Conservation (phyloP, 37 sponge, comb jelly and placozoan genomes). For the Cliona cf. orientalis region DNA sequence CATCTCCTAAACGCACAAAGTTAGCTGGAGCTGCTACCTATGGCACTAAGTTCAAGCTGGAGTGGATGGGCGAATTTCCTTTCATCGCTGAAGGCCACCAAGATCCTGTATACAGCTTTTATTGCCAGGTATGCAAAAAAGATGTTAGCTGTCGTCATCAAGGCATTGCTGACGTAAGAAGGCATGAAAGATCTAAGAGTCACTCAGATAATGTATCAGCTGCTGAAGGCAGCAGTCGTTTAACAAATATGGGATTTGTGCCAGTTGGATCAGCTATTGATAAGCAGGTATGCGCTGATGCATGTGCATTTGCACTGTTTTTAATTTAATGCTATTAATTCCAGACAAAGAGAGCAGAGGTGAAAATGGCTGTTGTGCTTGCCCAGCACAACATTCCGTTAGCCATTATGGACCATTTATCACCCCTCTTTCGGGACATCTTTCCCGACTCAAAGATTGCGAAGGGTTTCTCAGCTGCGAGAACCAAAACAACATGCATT, state of each 20-base stretch:
- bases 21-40: constrained; percentile 45
- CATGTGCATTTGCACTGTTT: too few species aligned
- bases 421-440: constrained; percentile 43
- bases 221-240: background rate
- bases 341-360: constrained; percentile 52
- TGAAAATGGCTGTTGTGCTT: constrained; percentile 50
- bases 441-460: constrained; percentile 65
- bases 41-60: constrained; percentile 38
- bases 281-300: background rate
- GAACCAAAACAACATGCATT: constrained; percentile 79
- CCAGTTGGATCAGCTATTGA: background rate
- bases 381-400: constrained; percentile 63
- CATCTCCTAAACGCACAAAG: too few species aligned
- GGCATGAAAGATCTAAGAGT: constrained; percentile 28
- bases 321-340: background rate
- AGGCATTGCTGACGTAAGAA: constrained; percentile 44
- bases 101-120: constrained; percentile 26
- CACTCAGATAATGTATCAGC: constrained; percentile 34
- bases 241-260: too few species aligned
- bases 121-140: constrained; percentile 44
- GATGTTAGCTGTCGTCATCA: constrained; percentile 45
- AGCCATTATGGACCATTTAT: constrained; percentile 59
- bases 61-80: constrained; percentile 52
- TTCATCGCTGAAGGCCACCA: constrained; percentile 11
- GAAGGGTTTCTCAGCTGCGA: constrained; percentile 32